Base-by-base conservation (phyloP, 2,113 vertebrate genomes). In the Eolophus roseicapilla region DNA sequence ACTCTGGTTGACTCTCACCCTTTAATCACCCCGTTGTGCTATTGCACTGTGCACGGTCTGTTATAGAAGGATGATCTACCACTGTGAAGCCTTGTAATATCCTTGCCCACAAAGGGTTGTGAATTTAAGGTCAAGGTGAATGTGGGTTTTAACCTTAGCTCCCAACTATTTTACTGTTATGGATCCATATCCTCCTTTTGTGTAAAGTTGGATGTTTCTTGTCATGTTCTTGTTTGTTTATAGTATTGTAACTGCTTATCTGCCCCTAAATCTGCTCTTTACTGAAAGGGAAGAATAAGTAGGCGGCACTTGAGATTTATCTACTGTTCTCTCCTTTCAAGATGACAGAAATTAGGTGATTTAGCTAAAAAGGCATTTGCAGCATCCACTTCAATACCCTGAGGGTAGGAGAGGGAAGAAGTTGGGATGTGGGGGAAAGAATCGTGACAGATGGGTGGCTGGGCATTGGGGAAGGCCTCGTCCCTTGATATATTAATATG, bases 1-100 rank as follows among this genome's bases (percentile, higher is more conserved):
- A 76, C 15, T 63, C 43, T 92, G 27, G 8, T 78, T 90, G 35
- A 75, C 21, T 89, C 19, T 79, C 41, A 53, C 53, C 13, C 37
- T 76, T 69, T 62, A 90, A 57, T 46, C 37, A 47, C 63, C 9
- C 25, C 59, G 18, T 68, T 93, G 68, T 44, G 37, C 62, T 63
- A 4, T 78, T 2, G 0, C 49, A 79, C 18, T 19, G 21, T 62
- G 14, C 14, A 8, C 0, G 0, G 19, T 47, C 37, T 85, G 62
- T 68, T 81, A 46, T 2, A 62, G 52, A 63, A 63, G 8, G 43
- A 44, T 50, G 31, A 37, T 46, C 17, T 71, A 46, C 57, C 17
- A 27, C 59, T 64, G 15, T 52, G 28, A 63, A 64, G 37, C 29
- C 24, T 52, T 83, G 12, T 68, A 50, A 50, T 28, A 43, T 59